Percentiles rank a stretch among this genome's conserved stretches.
These are phyloP conservation scores for Toxotes jaculatrix DNA, from an alignment of 2,113 vertebrate genomes.

Conservation along the genomic window DNA sequence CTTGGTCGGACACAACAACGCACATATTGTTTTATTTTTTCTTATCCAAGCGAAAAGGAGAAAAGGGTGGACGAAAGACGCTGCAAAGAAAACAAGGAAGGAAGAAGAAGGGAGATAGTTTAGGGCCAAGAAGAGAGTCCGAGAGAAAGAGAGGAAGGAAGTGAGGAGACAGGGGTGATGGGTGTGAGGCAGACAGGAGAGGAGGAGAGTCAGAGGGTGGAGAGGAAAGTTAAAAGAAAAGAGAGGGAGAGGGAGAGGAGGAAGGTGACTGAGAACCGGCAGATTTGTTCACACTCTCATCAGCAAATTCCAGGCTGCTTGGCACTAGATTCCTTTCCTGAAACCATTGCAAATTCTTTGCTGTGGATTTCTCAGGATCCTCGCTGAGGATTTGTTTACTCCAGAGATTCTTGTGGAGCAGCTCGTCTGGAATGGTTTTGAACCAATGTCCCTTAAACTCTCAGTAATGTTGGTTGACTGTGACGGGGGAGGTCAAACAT, in stretches of 20 bases:
- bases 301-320: conserved; percentile 59
- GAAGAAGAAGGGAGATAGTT: conserved; percentile 15
- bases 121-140: neutral
- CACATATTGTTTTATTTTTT: conserved; percentile 28
- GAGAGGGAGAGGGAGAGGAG: neutral
- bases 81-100: conserved; percentile 1
- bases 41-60: neutral
- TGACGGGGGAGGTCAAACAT: neutral
- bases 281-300: conserved; percentile 18
- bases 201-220: neutral
- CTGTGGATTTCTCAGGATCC: conserved; percentile 22
- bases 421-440: neutral
- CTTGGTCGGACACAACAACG: conserved; percentile 35
- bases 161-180: conserved; percentile 15
- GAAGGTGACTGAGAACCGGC: conserved; percentile 15
- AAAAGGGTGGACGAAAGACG: neutral
- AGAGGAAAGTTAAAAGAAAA: conserved; percentile 8
- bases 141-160: conserved; percentile 55
- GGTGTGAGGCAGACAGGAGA: conserved; percentile 8
- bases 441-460: neutral
- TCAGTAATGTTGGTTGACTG: neutral
- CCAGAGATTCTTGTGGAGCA: conserved; percentile 19
- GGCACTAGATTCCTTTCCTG: conserved; percentile 28
- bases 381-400: conserved; percentile 12
- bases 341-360: conserved; percentile 22